These are phyloP conservation scores for Pedionomus torquatus DNA, from an alignment of 2,113 vertebrate species.

Conservation along the genomic window DNA sequence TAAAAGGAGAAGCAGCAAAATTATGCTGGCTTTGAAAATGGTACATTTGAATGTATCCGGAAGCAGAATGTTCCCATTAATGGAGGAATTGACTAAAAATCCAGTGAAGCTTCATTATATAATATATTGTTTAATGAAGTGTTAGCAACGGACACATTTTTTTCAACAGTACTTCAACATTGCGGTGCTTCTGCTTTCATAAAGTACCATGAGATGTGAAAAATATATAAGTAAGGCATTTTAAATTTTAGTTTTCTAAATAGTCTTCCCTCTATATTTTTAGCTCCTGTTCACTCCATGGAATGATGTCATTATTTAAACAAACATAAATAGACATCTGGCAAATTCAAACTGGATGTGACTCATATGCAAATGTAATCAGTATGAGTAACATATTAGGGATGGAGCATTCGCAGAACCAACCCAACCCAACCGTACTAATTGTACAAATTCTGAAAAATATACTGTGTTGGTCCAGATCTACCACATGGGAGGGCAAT, in stretches of 20 bases:
- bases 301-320: slow-evolving; percentile 58
- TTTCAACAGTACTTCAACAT: background rate
- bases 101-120: background rate
- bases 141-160: background rate
- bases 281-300: slow-evolving; percentile 15
- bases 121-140: background rate
- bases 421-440: background rate
- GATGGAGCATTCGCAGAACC: background rate
- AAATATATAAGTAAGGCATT: background rate
- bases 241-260: background rate
- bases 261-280: slow-evolving; percentile 1
- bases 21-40: background rate
- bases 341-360: slow-evolving; percentile 25
- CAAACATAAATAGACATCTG: slow-evolving; percentile 32
- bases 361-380: slow-evolving; percentile 38
- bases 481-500: background rate
- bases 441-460: background rate
- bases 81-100: background rate
- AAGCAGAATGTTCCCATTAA: background rate
- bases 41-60: background rate
- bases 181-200: background rate
- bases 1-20: background rate
- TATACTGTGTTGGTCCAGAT: background rate
- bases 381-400: background rate
- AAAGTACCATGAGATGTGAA: background rate